Evolutionary conservation across 2,888 invertebrate species (phyloP).

Genomic region (Lochmaea capreae): DNA sequence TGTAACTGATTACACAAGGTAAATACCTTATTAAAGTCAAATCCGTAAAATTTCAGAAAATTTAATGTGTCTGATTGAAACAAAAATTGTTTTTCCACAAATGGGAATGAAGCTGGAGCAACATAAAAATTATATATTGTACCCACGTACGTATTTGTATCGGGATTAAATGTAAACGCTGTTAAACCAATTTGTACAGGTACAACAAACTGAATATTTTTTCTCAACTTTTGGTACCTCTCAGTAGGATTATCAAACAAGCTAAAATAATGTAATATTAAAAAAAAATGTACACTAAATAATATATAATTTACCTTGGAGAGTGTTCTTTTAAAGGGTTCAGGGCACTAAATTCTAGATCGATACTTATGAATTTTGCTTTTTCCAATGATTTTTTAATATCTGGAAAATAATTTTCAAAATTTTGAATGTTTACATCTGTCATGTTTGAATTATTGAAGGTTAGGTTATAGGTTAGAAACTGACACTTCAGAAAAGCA

Average conservation of each 20-base stretch:
- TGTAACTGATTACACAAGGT: background rate
- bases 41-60: constrained; percentile 73
- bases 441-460: constrained; percentile 65
- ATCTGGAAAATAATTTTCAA: constrained; percentile 69
- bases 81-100: constrained; percentile 71
- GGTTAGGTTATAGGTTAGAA: constrained; percentile 18
- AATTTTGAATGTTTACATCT: constrained; percentile 74
- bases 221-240: constrained; percentile 69
- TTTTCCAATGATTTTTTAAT: constrained; percentile 70
- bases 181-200: constrained; percentile 79
- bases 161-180: constrained; percentile 71
- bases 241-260: constrained; percentile 70
- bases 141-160: constrained; percentile 71
- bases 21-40: constrained; percentile 82
- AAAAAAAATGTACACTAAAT: background rate
- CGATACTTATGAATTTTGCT: constrained; percentile 75
- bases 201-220: constrained; percentile 67
- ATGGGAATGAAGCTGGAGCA: constrained; percentile 73
- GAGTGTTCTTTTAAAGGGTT: constrained; percentile 60
- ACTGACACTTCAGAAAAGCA: background rate
- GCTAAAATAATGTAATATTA: constrained; percentile 62
- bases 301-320: constrained; percentile 53
- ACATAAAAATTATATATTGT: constrained; percentile 77
- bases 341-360: constrained; percentile 78
- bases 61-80: constrained; percentile 74